phyloP scores from a whole-genome alignment of 2,113 vertebrate species.

The Odobenus rosmarus region DNA sequence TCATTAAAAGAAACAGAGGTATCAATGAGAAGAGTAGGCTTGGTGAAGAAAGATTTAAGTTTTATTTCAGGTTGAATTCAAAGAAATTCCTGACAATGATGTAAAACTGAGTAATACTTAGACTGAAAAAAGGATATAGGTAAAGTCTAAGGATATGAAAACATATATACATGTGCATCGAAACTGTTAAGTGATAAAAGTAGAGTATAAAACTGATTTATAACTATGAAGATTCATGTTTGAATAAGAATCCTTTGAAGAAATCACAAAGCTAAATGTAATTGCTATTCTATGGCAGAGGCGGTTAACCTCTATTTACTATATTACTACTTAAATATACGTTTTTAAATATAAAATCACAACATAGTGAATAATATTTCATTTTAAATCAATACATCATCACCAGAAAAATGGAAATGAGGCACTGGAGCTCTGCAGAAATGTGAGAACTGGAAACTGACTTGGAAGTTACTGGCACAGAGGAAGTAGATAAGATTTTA shows the following conservation, averaged over 20 bases:
- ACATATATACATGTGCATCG: not conserved
- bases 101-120: slow-evolving; percentile 16
- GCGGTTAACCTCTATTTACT: not conserved
- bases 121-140: not conserved
- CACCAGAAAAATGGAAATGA: slow-evolving; percentile 34
- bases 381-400: not conserved
- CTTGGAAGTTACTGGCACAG: slow-evolving; percentile 5
- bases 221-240: slow-evolving; percentile 29
- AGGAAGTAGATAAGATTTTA: slow-evolving; percentile 42
- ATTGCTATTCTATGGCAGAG: not conserved
- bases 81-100: slow-evolving; percentile 1
- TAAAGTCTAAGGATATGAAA: not conserved
- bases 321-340: not conserved
- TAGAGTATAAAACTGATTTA: slow-evolving; percentile 30
- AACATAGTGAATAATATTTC: slow-evolving; percentile 21
- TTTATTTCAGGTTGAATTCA: slow-evolving; percentile 42
- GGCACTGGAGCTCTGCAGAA: not conserved
- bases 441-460: not conserved
- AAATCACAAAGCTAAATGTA: slow-evolving; percentile 33
- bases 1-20: slow-evolving; percentile 28
- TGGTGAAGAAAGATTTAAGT: not conserved
- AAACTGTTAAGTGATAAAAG: not conserved
- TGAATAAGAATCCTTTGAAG: slow-evolving; percentile 17
- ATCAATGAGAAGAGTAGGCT: not conserved
- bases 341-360: slow-evolving; percentile 31